phyloP scores from a whole-genome alignment of 1,140 invertebrate species.

The Drosophila asahinai region DNA sequence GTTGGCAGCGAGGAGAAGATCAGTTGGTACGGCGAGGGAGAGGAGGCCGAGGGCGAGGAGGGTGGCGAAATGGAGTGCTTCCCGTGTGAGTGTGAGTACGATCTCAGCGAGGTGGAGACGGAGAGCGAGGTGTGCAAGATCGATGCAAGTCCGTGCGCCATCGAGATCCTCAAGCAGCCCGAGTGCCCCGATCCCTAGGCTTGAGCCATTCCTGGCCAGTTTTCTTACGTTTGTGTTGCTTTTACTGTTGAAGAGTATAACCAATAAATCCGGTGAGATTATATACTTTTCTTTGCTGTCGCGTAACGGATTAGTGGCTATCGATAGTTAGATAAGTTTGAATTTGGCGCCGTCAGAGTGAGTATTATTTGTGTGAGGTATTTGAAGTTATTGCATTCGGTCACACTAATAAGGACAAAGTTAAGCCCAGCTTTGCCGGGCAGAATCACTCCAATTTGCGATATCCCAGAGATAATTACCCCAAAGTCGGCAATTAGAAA shows the following conservation, averaged over 20 bases:
- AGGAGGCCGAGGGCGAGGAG: constrained; percentile 80
- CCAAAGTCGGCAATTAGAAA: too few species aligned
- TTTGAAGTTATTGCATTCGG: too few species aligned
- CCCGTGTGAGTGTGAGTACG: constrained; percentile 65
- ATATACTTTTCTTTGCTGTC: too few species aligned
- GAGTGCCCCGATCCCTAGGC: constrained; percentile 50
- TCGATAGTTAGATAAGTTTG: too few species aligned
- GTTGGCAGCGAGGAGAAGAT: constrained; percentile 57
- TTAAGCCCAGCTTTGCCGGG: too few species aligned
- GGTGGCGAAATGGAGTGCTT: constrained; percentile 66
- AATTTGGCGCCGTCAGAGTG: too few species aligned
- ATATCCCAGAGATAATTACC: too few species aligned
- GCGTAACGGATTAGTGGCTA: too few species aligned
- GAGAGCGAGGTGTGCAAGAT: constrained; percentile 67
- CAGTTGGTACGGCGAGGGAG: constrained; percentile 70
- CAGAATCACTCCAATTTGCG: too few species aligned
- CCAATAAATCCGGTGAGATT: not conserved
- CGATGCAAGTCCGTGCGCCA: constrained; percentile 66
- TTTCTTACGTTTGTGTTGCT: constrained; percentile 10
- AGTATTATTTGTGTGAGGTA: too few species aligned
- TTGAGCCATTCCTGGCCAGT: too few species aligned
- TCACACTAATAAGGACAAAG: too few species aligned
- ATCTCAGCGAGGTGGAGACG: constrained; percentile 59
- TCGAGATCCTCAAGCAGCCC: constrained; percentile 68
- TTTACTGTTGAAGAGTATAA: constrained; percentile 6